A percentile compares a stretch with the other conserved stretches of the same genome.
Conservation (phyloP, 2,888 invertebrate genomes). For the Drosophila mettleri region DNA sequence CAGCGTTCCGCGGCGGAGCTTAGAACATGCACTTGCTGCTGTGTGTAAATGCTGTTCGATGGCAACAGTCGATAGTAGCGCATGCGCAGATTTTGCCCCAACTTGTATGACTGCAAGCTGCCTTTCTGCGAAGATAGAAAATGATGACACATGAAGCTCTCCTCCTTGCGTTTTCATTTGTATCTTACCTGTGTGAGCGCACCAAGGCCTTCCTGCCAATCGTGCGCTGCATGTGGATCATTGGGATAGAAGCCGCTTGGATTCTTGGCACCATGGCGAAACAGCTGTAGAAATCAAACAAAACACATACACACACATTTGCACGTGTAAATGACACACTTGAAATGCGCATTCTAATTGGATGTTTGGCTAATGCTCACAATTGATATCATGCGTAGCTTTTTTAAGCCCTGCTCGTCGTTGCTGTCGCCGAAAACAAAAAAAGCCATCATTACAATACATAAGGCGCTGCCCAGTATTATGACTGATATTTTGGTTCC, state of each 20-base stretch:
- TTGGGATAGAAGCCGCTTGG: slow-evolving; percentile 91
- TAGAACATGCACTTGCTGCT: slow-evolving; percentile 87
- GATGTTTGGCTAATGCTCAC: slow-evolving; percentile 67
- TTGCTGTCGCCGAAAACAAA: slow-evolving; percentile 84
- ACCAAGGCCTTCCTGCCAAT: slow-evolving; percentile 93
- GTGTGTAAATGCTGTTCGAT: slow-evolving; percentile 87
- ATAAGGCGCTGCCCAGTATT: slow-evolving; percentile 81
- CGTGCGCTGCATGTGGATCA: slow-evolving; percentile 91
- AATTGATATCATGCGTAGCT: slow-evolving; percentile 84
- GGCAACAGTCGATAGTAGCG: slow-evolving; percentile 90
- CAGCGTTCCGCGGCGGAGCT: slow-evolving; percentile 94
- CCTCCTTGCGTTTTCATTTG: not conserved
- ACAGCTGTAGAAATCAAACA: slow-evolving; percentile 71
- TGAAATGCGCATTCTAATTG: slow-evolving; percentile 23
- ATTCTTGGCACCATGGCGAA: slow-evolving; percentile 85
- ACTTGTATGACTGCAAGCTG: slow-evolving; percentile 89
- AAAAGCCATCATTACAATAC: slow-evolving; percentile 83
- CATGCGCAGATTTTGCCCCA: slow-evolving; percentile 90
- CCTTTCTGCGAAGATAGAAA: slow-evolving; percentile 87
- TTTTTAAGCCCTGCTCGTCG: slow-evolving; percentile 82
- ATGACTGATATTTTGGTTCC: slow-evolving; percentile 84
- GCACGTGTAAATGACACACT: slow-evolving; percentile 13
- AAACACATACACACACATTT: not conserved
- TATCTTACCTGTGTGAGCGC: slow-evolving; percentile 88
- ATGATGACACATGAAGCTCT: slow-evolving; percentile 6